Evolutionary conservation across 2,888 invertebrate species (phyloP).

Genomic region (Cryptops parisi): DNA sequence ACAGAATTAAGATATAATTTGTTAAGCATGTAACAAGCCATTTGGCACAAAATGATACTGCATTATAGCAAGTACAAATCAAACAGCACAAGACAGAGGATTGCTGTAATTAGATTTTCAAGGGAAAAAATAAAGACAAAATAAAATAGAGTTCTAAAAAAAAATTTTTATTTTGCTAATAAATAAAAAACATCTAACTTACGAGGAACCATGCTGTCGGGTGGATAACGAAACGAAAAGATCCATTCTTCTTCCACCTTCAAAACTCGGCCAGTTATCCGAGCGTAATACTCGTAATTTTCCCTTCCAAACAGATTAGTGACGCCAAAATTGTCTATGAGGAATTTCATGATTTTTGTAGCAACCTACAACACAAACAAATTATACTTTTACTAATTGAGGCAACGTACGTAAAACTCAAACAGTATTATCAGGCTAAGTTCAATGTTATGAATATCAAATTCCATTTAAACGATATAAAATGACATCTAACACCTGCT

Average conservation of each 20-base stretch:
- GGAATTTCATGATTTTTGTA: conserved; percentile 87
- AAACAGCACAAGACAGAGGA: neutral
- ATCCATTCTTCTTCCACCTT: conserved; percentile 92
- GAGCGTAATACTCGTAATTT: conserved; percentile 89
- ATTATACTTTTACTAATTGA: too few relatives aligned
- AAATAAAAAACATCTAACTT: conserved; percentile 27
- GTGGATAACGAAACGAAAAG: conserved; percentile 81
- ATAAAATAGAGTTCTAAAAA: neutral
- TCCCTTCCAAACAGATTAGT: conserved; percentile 87
- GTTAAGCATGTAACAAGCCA: too few relatives aligned
- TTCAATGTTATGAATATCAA: too few relatives aligned
- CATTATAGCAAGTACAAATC: neutral
- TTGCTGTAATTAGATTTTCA: neutral
- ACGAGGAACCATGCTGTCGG: conserved; percentile 43
- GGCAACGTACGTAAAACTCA: too few relatives aligned
- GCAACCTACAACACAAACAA: conserved; percentile 49
- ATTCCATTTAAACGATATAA: too few relatives aligned
- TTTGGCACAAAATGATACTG: too few relatives aligned
- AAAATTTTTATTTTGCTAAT: too few relatives aligned
- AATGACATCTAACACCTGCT: too few relatives aligned
- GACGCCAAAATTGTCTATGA: conserved; percentile 94
- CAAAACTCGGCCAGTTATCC: conserved; percentile 81
- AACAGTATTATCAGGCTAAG: too few relatives aligned
- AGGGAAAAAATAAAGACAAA: neutral
- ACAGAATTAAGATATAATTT: too few relatives aligned